These are phyloP conservation scores for Motacilla tschutschensis DNA, from an alignment of 2,113 vertebrate species.

Conservation along the genomic window DNA sequence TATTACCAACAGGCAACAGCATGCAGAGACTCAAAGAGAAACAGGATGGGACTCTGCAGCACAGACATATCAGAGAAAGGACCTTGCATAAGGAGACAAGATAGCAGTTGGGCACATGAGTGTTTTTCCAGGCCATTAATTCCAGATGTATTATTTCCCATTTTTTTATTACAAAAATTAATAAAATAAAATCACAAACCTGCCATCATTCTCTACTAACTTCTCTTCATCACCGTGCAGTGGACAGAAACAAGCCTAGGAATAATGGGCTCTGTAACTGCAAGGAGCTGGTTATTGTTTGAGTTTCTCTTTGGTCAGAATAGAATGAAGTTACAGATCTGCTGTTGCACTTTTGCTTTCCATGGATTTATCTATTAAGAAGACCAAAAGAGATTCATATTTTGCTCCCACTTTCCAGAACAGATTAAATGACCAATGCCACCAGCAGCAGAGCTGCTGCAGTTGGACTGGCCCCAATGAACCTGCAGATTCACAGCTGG, in stretches of 20 bases:
- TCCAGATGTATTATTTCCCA: background rate
- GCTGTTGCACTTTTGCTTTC: background rate
- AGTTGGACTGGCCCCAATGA: background rate
- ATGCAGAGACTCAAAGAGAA: background rate
- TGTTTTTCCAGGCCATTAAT: background rate
- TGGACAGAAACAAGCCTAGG: background rate
- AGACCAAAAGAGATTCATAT: accelerated
- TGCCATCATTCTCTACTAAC: background rate
- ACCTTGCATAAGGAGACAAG: background rate
- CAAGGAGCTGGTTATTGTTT: background rate
- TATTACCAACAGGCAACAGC: background rate
- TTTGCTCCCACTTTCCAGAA: background rate
- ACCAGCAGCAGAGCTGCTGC: background rate
- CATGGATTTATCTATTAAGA: background rate
- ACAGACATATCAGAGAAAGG: background rate
- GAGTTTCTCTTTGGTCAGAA: background rate
- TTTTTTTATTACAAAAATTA: background rate
- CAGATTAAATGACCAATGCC: background rate
- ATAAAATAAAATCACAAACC: background rate
- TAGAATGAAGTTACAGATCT: background rate
- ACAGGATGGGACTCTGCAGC: background rate
- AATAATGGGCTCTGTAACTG: background rate
- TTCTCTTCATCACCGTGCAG: background rate
- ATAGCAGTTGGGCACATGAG: background rate
- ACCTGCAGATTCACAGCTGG: background rate